A percentile compares a stretch with the other conserved stretches of the same genome.
These are phyloP conservation scores for Emydocephalus ijimae DNA, from an alignment of 2,113 vertebrate genomes.

Conservation along the genomic window DNA sequence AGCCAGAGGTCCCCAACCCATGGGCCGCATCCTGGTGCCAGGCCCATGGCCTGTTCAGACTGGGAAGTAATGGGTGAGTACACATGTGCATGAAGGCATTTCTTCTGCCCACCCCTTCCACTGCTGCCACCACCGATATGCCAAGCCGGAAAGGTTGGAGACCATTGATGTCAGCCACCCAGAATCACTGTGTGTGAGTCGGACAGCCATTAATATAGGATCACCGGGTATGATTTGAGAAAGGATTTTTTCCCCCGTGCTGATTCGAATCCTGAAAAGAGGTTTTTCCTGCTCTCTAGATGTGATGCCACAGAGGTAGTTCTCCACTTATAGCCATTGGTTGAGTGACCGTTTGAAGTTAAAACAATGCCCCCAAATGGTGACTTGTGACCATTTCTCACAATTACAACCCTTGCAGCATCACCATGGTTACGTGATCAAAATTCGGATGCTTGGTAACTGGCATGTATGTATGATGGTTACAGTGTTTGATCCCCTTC, in stretches of 20 bases:
- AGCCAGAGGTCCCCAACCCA: not conserved
- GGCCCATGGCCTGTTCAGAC: not conserved
- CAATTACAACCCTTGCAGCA: too few relatives aligned
- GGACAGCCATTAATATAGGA: not conserved
- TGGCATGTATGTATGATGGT: too few relatives aligned
- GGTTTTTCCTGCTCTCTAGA: not conserved
- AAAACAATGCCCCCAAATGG: not conserved
- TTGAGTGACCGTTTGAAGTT: not conserved
- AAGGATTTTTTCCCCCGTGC: not conserved
- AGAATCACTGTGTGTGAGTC: not conserved
- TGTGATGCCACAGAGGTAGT: not conserved
- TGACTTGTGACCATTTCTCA: not conserved
- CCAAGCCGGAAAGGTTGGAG: not conserved
- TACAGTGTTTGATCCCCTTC: too few relatives aligned
- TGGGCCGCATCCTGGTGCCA: too few relatives aligned
- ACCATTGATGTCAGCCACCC: not conserved
- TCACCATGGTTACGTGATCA: too few relatives aligned
- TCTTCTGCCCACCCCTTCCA: accelerated
- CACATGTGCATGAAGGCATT: not conserved
- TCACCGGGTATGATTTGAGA: not conserved
- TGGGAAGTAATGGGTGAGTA: not conserved
- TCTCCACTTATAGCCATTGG: not conserved
- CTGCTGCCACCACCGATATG: too few relatives aligned
- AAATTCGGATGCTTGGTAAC: too few relatives aligned
- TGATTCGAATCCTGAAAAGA: not conserved